phyloP scores from a whole-genome alignment of 2,113 vertebrate species.

The Chascanopsetta lugubris region DNA sequence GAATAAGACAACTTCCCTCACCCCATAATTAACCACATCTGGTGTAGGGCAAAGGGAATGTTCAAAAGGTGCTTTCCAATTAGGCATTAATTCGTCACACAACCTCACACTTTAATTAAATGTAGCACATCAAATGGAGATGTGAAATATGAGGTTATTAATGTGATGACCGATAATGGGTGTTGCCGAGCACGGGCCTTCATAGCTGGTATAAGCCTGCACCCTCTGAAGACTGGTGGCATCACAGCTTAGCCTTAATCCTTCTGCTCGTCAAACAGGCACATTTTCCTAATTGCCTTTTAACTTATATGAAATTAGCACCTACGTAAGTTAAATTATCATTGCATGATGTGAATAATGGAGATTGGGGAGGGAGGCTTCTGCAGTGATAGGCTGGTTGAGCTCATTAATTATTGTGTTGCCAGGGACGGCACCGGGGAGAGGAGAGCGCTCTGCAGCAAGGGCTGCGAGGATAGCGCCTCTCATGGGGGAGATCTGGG shows the following conservation, averaged over 20 bases:
- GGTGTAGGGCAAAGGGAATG: conserved; percentile 52
- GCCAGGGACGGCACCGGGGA: conserved; percentile 51
- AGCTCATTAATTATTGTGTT: conserved; percentile 79
- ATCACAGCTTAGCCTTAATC: conserved; percentile 78
- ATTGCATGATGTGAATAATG: conserved; percentile 61
- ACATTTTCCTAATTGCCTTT: conserved; percentile 83
- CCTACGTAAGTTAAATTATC: conserved; percentile 75
- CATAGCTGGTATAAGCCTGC: conserved; percentile 44
- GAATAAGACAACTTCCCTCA: conserved; percentile 27
- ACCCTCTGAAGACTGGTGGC: conserved; percentile 68
- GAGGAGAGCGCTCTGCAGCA: conserved; percentile 32
- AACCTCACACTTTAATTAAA: conserved; percentile 81
- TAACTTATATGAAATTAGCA: conserved; percentile 81
- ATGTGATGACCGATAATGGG: conserved; percentile 83
- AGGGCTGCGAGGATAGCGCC: conserved; percentile 49
- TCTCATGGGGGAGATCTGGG: conserved; percentile 56
- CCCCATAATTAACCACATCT: conserved; percentile 51
- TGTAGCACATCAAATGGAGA: conserved; percentile 77
- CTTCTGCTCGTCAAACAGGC: conserved; percentile 73
- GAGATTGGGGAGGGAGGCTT: conserved; percentile 57
- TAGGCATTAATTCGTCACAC: conserved; percentile 78
- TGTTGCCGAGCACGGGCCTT: conserved; percentile 55
- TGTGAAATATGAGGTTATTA: conserved; percentile 81
- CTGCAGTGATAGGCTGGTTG: conserved; percentile 57
- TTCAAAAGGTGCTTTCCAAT: conserved; percentile 79